Base-by-base conservation (phyloP, 1,140 invertebrate genomes). In the Danaus plexippus region DNA sequence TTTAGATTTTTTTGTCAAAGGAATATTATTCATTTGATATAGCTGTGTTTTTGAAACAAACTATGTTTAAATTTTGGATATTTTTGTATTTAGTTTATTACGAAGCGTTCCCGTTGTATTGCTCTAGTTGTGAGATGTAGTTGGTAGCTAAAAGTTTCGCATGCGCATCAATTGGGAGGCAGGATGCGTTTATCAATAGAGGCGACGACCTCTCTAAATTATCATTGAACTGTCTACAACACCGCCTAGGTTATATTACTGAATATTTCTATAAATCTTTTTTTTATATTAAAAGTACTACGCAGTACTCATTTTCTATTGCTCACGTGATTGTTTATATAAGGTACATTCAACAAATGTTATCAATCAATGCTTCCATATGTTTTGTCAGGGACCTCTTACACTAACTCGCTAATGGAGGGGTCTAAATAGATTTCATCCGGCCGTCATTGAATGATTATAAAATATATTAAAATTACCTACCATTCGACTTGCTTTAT, bases 171-270 rank as follows among this genome's bases (percentile, higher is more conserved):
- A 77, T 74, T 77, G 65, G 49, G 51, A 18, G 61, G 56, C 73
- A 75, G 76, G 76, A 79, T 79, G 73, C 60, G 68, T 70, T 70
- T 78, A 78, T 78, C 75, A 76, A 71, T 65, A 47, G 64, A 68
- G 68, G 64, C 73, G 69, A 65, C 64, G 76, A 77, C 73, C 76
- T 75, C 73, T 67, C 58, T 59, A 57, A 52, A 69, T 67, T 64
- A 70, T 70, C 55, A 65, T 65, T 44, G 42, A 40, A 49, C 47
- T 45, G 32, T 32, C 22, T 32, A 32, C 7, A 32, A 32, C 22
- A 52, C 9, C 50, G 50, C 50, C 50, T 52, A 18, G 32, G 5
- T 32, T 32, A 32, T 32, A 32, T 8, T 32, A 52, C 9, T 43
- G 50, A 40, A 40, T 52, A 18, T 11, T 32, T 18, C 47, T 22